Conservation (phyloP, 2,113 vertebrate species). For the Sinosuthora webbiana region DNA sequence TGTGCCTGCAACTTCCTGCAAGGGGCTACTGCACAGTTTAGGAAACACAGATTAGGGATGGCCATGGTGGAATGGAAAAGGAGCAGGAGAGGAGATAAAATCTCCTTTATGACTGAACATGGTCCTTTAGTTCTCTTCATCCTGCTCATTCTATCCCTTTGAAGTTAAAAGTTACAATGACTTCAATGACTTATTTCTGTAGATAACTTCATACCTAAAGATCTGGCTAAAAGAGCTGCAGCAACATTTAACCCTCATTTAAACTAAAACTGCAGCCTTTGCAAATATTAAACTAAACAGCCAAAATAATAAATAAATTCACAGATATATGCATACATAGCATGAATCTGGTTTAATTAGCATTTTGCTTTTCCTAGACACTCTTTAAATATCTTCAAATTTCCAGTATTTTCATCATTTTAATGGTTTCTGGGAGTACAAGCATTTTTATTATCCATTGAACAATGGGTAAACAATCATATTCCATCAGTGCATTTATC, state of each 20-base stretch:
- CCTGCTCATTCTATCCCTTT: background rate
- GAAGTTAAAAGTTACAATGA: background rate
- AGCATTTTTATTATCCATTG: background rate
- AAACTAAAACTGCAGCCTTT: background rate
- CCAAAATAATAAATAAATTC: conserved; percentile 8
- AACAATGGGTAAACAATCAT: background rate
- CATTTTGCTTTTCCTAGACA: background rate
- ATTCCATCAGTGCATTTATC: background rate
- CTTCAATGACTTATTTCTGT: background rate
- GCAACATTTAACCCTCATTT: background rate
- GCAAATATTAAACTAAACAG: background rate
- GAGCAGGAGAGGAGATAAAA: background rate
- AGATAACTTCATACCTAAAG: background rate
- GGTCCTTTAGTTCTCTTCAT: background rate
- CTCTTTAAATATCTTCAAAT: background rate
- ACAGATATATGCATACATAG: background rate
- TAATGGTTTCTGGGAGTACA: background rate
- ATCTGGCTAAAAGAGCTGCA: background rate
- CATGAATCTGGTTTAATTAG: background rate
- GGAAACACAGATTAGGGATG: background rate
- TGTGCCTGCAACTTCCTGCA: background rate
- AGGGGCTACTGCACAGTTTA: background rate
- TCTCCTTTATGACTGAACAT: background rate
- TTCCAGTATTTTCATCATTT: background rate
- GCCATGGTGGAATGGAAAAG: background rate